Evolutionary conservation across 2,888 invertebrate genomes (phyloP).

Genomic region (Tiphia femorata): DNA sequence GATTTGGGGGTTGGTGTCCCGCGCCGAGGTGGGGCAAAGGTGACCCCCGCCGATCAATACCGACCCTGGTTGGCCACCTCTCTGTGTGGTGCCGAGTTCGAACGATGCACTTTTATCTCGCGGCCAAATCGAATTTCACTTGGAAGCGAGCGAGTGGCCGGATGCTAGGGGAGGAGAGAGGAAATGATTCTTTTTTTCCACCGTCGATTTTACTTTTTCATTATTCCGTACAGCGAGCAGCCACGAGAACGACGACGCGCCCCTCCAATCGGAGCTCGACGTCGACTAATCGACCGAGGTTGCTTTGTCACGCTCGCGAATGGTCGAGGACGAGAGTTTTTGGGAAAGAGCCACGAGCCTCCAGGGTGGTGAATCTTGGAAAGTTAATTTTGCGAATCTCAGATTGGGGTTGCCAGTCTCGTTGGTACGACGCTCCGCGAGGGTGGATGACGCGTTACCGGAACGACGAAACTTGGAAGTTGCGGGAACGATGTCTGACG

Average conservation of each 20-base stretch:
- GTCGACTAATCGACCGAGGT: neutral
- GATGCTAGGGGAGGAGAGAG: too few species aligned
- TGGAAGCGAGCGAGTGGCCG: slow-evolving; percentile 1
- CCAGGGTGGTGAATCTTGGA: too few species aligned
- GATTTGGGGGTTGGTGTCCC: slow-evolving; percentile 60
- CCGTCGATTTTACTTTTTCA: neutral
- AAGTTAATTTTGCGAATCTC: too few species aligned
- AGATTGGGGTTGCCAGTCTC: too few species aligned
- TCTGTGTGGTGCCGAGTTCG: slow-evolving; percentile 49
- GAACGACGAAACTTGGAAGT: too few species aligned
- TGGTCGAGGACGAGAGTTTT: too few species aligned
- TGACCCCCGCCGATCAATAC: slow-evolving; percentile 67
- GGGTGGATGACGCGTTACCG: too few species aligned
- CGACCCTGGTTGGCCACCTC: slow-evolving; percentile 60
- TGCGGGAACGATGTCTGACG: too few species aligned
- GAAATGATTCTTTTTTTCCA: too few species aligned
- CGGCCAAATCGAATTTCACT: slow-evolving; percentile 38
- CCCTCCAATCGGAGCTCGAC: neutral
- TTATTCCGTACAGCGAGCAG: too few species aligned
- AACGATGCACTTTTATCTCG: slow-evolving; percentile 50
- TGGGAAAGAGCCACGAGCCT: too few species aligned
- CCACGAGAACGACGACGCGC: neutral
- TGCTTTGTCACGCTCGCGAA: neutral
- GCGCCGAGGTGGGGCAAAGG: slow-evolving; percentile 57
- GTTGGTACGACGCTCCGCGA: too few species aligned